Evolutionary conservation across 2,113 vertebrate species (phyloP).

Genomic region (Bubo scandiacus): DNA sequence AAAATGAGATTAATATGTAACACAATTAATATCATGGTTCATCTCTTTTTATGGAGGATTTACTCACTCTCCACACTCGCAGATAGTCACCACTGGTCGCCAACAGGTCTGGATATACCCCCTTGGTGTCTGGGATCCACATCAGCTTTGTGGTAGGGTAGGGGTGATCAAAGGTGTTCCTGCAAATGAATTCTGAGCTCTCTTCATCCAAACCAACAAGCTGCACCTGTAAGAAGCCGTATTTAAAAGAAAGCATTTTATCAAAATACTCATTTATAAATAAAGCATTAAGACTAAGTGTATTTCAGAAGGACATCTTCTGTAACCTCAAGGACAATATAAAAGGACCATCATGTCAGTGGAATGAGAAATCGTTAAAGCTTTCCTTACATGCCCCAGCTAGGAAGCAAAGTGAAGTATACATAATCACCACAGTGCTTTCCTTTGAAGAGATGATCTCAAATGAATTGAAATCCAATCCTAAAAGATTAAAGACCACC

Average conservation of each 20-base stretch:
- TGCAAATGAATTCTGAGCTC: constrained; percentile 96
- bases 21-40: not conserved
- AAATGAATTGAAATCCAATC: not conserved
- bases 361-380: not conserved
- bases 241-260: not conserved
- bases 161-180: constrained; percentile 97
- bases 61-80: constrained; percentile 93
- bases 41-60: not conserved
- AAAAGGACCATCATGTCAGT: not conserved
- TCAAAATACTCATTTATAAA: not conserved
- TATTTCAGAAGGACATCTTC: not conserved
- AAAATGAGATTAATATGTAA: not conserved
- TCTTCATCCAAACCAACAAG: constrained; percentile 97
- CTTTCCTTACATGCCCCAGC: not conserved
- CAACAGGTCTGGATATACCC: constrained; percentile 95
- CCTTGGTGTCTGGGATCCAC: constrained; percentile 99
- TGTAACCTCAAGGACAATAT: not conserved
- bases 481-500: constrained; percentile 15
- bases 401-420: not conserved
- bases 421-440: not conserved
- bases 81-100: constrained; percentile 97
- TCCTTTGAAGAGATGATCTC: not conserved
- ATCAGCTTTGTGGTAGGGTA: constrained; percentile 99
- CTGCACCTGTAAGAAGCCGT: constrained; percentile 83
- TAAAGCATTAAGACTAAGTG: not conserved